phyloP scores from a whole-genome alignment of 2,888 invertebrate genomes.

The Hedychridium roseum region DNA sequence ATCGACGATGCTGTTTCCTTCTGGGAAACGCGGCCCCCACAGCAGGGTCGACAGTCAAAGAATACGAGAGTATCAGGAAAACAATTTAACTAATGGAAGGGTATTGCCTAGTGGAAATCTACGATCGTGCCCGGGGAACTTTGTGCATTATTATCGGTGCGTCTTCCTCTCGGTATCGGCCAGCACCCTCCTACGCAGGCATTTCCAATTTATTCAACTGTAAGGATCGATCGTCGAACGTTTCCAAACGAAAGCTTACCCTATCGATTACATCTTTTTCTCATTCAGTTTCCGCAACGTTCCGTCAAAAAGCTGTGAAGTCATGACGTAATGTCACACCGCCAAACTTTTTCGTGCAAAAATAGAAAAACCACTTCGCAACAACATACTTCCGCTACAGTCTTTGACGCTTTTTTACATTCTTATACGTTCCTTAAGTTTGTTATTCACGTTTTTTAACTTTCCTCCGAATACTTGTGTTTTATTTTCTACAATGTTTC shows the following conservation, averaged over 20 bases:
- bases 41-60: constrained; percentile 29
- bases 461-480: constrained; percentile 9
- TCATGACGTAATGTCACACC: not conserved
- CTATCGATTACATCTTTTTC: constrained; percentile 22
- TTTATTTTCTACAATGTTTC: constrained; percentile 6
- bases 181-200: too few species aligned
- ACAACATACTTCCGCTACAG: too few species aligned
- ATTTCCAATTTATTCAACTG: too few species aligned
- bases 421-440: too few species aligned
- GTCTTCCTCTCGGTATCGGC: too few species aligned
- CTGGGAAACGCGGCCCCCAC: too few species aligned
- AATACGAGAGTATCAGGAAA: constrained; percentile 45
- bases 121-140: constrained; percentile 16
- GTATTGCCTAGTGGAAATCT: constrained; percentile 42
- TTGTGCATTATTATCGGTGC: constrained; percentile 24
- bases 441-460: too few species aligned
- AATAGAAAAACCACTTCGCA: too few species aligned
- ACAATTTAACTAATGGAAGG: constrained; percentile 62
- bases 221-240: too few species aligned
- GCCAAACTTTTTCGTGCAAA: constrained; percentile 11
- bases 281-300: constrained; percentile 1
- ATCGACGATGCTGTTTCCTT: too few species aligned
- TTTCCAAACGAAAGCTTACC: too few species aligned
- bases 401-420: too few species aligned
- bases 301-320: not conserved